Evolutionary conservation across 2,113 vertebrate genomes (phyloP).

Genomic region (Solenodon paradoxus): DNA sequence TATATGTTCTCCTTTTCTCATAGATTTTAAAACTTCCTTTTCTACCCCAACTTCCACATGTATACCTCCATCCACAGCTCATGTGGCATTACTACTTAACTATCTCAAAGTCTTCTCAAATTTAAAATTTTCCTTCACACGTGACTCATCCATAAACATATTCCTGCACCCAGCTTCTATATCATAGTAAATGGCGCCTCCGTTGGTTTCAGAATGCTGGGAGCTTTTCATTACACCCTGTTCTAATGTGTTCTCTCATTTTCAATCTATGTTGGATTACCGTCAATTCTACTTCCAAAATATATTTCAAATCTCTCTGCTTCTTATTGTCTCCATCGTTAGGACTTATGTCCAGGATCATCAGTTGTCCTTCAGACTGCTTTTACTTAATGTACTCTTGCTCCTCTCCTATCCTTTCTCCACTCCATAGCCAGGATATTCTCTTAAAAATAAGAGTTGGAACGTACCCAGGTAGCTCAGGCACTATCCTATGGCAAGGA

Average conservation of each 20-base stretch:
- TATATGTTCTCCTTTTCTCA: neutral
- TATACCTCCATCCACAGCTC: neutral
- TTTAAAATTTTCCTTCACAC: neutral
- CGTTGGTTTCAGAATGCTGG: neutral
- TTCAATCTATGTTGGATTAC: neutral
- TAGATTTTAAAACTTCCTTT: neutral
- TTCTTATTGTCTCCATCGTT: neutral
- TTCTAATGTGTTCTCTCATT: neutral
- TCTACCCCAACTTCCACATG: neutral
- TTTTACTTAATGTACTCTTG: neutral
- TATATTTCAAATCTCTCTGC: neutral
- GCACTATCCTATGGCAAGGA: too few species aligned
- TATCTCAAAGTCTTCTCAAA: neutral
- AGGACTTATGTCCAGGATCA: neutral
- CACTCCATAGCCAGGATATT: neutral
- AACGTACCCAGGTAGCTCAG: neutral
- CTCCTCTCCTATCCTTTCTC: neutral
- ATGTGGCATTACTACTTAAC: neutral
- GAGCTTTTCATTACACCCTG: neutral
- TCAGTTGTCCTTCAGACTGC: neutral
- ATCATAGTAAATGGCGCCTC: neutral
- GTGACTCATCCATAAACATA: accelerated
- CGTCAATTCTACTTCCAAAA: neutral
- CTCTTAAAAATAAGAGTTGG: neutral
- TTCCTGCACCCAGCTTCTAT: neutral